Evolutionary conservation across 2,888 invertebrate genomes (phyloP).

Genomic region (Euproctis similis): DNA sequence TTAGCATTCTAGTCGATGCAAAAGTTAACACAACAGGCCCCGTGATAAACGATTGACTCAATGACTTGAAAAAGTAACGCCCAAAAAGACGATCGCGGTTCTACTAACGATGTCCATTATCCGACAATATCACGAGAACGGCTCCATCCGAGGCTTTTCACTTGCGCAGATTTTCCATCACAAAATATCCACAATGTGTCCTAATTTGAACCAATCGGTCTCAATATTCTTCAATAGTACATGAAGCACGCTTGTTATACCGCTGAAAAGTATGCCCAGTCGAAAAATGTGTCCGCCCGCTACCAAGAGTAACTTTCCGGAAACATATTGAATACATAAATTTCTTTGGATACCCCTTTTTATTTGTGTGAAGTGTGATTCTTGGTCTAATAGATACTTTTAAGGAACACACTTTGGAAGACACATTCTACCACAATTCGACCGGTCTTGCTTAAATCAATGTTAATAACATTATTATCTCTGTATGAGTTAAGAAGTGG

Average conservation of each 20-base stretch:
- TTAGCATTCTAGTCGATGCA: constrained; percentile 34
- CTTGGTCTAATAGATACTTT: too few species aligned
- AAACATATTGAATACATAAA: too few species aligned
- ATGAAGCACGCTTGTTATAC: constrained; percentile 13
- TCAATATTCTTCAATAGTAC: constrained; percentile 21
- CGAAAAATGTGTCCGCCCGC: too few species aligned
- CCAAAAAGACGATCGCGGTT: constrained; percentile 54
- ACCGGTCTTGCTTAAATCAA: too few species aligned
- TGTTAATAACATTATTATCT: too few species aligned
- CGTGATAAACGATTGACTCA: constrained; percentile 74
- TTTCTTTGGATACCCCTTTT: too few species aligned
- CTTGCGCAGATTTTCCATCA: constrained; percentile 33
- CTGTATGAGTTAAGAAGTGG: too few species aligned
- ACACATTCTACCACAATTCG: too few species aligned
- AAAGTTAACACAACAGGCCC: constrained; percentile 71
- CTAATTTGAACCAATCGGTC: constrained; percentile 44
- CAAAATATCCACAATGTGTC: constrained; percentile 36
- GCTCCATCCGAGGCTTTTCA: constrained; percentile 39
- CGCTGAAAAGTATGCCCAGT: too few species aligned
- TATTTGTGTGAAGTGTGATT: too few species aligned
- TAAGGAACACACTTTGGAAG: too few species aligned
- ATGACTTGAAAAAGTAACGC: constrained; percentile 74
- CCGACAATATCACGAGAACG: constrained; percentile 41
- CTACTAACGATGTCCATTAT: constrained; percentile 70
- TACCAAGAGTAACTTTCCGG: too few species aligned